These are phyloP conservation scores for Suncus etruscus DNA, from an alignment of 2,113 vertebrate genomes.

Conservation along the genomic window DNA sequence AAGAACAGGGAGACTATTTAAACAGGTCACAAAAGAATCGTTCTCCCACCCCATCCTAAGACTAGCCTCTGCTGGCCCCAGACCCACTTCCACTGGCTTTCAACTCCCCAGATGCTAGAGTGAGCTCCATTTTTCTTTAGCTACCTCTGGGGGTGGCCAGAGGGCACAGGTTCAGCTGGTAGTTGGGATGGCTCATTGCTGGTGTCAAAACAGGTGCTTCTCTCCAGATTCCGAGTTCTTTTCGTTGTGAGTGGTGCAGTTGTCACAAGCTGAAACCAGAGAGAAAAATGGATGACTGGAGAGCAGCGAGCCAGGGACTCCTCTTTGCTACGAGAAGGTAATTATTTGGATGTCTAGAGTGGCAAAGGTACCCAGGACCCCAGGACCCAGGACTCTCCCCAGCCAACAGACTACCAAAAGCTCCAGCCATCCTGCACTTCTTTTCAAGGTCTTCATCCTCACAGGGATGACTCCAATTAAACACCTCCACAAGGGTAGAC, in stretches of 20 bases:
- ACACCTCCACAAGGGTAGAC: conserved; percentile 23
- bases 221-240: conserved; percentile 79
- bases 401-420: not conserved
- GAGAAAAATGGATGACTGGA: conserved; percentile 68
- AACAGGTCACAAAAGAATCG: conserved; percentile 49
- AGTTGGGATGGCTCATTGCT: conserved; percentile 85
- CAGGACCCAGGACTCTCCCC: no score
- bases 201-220: conserved; percentile 84
- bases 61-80: not conserved
- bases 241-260: conserved; percentile 68
- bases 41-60: not conserved
- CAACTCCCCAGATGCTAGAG: not conserved
- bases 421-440: not conserved
- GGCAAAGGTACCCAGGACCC: no score
- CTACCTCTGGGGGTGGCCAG: conserved; percentile 87
- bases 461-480: not conserved
- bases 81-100: not conserved
- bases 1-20: conserved; percentile 46
- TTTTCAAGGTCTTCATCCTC: not conserved
- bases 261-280: conserved; percentile 87
- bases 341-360: no score
- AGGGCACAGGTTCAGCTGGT: conserved; percentile 83
- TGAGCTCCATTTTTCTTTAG: conserved; percentile 62
- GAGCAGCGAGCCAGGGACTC: not conserved
- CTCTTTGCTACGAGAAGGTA: no score